Percentiles rank a stretch among this genome's conserved stretches.
Conservation (phyloP, 2,113 vertebrate species). For the Mesitornis unicolor region DNA sequence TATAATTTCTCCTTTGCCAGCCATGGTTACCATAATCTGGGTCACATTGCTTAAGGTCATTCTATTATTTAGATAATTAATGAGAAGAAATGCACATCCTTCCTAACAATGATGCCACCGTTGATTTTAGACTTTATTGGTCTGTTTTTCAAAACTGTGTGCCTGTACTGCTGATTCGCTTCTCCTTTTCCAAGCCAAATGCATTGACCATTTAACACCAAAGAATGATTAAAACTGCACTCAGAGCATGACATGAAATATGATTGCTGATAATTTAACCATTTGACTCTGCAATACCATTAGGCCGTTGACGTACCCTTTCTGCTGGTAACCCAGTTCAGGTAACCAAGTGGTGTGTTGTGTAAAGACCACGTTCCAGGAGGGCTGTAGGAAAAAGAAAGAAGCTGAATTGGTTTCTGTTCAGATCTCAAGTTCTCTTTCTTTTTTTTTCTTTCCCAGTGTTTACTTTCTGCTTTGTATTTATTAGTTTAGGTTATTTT, state of each 20-base stretch:
- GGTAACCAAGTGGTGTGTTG: not conserved
- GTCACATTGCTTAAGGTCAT: not conserved
- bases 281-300: not conserved
- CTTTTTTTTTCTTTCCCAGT: not conserved
- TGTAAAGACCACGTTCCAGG: not conserved
- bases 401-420: not conserved
- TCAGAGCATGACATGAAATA: not conserved
- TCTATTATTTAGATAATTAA: not conserved
- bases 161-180: not conserved
- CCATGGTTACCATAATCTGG: not conserved
- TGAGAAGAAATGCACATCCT: not conserved
- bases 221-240: not conserved
- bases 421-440: not conserved
- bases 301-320: not conserved
- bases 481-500: not conserved
- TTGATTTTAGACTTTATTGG: not conserved
- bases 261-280: not conserved
- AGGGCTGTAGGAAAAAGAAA: not conserved
- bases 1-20: not conserved
- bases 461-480: not conserved
- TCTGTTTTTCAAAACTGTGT: not conserved
- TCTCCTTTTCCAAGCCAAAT: not conserved
- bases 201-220: not conserved
- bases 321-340: not conserved
- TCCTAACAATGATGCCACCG: not conserved